Conservation (phyloP, 1,140 invertebrate genomes). For the Bilobella aurantiaca region DNA sequence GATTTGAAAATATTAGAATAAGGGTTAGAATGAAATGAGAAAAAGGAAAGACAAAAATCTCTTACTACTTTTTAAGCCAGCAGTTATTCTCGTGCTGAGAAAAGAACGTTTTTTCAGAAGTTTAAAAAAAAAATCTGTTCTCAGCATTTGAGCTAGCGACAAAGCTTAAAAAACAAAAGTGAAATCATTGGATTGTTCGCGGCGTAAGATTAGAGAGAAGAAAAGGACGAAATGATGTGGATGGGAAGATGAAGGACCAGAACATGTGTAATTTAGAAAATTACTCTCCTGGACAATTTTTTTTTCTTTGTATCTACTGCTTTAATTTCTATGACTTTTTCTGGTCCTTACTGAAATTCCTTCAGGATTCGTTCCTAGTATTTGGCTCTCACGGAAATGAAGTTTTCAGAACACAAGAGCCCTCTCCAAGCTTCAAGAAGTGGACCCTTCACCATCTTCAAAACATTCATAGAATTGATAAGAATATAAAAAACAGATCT, state of each 20-base stretch:
- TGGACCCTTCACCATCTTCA: too few species aligned
- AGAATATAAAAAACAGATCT: too few species aligned
- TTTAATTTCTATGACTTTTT: conserved; percentile 7
- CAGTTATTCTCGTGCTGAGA: not conserved
- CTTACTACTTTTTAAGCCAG: not conserved
- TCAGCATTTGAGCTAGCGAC: not conserved
- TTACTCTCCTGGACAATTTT: conserved; percentile 8
- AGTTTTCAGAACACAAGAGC: too few species aligned
- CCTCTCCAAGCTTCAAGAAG: too few species aligned
- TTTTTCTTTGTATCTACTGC: not conserved
- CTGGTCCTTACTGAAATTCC: not conserved
- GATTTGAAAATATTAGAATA: not conserved
- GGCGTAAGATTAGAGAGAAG: conserved; percentile 3
- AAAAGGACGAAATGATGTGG: not conserved
- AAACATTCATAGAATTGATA: too few species aligned
- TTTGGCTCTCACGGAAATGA: not conserved
- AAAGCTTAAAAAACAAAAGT: not conserved
- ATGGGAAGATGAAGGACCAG: not conserved
- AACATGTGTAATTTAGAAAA: conserved; percentile 7
- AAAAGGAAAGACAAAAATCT: not conserved
- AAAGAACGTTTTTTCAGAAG: not conserved
- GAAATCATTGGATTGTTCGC: conserved; percentile 6
- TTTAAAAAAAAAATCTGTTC: not conserved
- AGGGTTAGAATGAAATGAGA: not conserved
- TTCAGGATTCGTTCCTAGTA: not conserved